phyloP scores from a whole-genome alignment of 2,797 vertebrate species.

The Tapera naevia region DNA sequence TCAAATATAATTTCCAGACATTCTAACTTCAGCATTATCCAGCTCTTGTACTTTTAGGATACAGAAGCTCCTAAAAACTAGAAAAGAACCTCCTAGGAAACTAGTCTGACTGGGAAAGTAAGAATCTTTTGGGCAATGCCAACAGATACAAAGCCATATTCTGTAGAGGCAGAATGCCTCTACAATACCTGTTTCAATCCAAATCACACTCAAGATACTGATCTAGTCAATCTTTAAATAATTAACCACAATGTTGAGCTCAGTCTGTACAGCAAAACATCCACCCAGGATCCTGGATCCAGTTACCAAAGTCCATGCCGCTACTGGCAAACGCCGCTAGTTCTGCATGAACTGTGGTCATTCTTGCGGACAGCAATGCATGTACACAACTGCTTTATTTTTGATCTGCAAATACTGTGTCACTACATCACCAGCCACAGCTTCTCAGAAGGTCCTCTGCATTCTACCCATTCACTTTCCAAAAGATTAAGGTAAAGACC shows the following conservation, averaged over 20 bases:
- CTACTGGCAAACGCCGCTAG: not conserved
- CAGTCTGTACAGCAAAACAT: not conserved
- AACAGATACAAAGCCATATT: not conserved
- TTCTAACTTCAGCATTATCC: not conserved
- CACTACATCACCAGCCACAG: not conserved
- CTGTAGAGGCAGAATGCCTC: not conserved
- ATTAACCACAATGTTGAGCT: not conserved
- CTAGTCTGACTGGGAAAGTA: not conserved
- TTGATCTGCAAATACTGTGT: not conserved
- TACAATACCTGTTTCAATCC: not conserved
- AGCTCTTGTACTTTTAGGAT: not conserved
- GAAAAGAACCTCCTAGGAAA: not conserved
- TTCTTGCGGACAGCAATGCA: not conserved
- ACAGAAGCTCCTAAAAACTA: not conserved
- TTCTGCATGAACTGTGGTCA: not conserved
- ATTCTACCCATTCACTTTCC: not conserved
- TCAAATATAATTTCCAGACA: not conserved
- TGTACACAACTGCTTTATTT: not conserved
- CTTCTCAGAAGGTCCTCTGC: not conserved
- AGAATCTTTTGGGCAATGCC: not conserved
- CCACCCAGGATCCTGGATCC: not conserved
- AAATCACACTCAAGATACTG: not conserved
- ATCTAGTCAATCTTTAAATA: not conserved
- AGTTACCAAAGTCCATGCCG: not conserved
- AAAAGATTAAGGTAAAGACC: not conserved